Percentiles rank a stretch among this genome's conserved stretches.
phyloP scores from a whole-genome alignment of 2,113 vertebrate genomes.

The Balaenoptera acutorostrata region DNA sequence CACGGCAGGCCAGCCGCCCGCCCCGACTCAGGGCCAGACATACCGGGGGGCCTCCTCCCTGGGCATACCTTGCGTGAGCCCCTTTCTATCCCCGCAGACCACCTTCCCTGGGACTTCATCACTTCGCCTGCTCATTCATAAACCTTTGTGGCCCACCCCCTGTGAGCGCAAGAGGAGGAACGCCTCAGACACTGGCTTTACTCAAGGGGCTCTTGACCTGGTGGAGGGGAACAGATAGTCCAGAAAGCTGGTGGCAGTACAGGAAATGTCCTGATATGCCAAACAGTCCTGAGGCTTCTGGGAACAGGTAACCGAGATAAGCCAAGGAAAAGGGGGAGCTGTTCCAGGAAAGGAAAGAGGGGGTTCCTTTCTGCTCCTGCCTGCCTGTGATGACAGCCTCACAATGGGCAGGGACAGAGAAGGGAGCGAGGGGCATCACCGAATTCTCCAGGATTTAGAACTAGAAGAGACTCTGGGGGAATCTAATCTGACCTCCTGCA shows the following conservation, averaged over 20 bases:
- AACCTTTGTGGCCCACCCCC: background rate
- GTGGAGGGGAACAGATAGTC: background rate
- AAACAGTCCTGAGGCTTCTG: background rate
- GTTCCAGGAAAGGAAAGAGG: background rate
- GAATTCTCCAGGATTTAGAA: background rate
- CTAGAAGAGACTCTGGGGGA: background rate
- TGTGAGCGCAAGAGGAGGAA: background rate
- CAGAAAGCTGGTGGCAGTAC: background rate
- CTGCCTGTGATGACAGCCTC: background rate
- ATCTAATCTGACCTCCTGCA: background rate
- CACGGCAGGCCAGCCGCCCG: background rate
- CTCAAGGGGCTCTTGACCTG: background rate
- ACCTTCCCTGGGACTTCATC: background rate
- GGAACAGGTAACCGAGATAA: background rate
- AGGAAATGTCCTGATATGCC: background rate
- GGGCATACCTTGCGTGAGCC: background rate
- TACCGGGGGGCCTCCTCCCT: background rate
- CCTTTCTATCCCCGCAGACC: background rate
- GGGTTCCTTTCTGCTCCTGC: background rate
- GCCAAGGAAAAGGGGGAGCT: background rate
- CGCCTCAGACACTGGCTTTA: background rate
- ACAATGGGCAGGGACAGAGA: background rate
- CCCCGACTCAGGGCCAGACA: background rate
- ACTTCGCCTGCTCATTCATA: background rate
- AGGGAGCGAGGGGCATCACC: background rate